Conservation (phyloP, 2,797 vertebrate species). For the Sebastes minor region DNA sequence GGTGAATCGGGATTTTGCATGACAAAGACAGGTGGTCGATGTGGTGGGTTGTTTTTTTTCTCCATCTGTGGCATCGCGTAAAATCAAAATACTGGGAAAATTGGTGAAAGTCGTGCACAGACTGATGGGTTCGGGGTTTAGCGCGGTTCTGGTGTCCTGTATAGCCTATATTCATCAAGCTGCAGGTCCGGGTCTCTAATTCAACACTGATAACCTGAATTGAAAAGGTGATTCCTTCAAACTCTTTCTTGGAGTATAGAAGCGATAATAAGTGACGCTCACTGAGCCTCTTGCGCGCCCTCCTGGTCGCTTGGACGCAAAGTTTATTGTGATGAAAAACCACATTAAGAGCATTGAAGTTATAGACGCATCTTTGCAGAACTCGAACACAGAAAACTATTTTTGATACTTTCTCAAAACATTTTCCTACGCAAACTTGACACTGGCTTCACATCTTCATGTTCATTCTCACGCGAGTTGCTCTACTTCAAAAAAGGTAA, state of each 20-base stretch:
- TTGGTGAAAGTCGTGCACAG: conserved; percentile 24
- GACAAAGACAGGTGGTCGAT: conserved; percentile 39
- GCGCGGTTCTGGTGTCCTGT: background rate
- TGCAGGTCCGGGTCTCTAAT: conserved; percentile 14
- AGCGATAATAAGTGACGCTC: background rate
- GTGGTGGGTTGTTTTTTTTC: background rate
- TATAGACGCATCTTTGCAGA: background rate
- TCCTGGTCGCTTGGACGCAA: conserved; percentile 19
- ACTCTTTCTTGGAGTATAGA: background rate
- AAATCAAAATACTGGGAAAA: conserved; percentile 10
- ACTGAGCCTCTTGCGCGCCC: background rate
- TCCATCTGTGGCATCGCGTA: background rate
- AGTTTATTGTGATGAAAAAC: conserved; percentile 22
- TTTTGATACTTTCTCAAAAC: background rate
- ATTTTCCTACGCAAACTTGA: background rate
- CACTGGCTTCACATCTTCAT: background rate
- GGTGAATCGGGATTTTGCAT: conserved; percentile 46
- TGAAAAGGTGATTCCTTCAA: conserved; percentile 34
- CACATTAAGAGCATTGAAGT: background rate
- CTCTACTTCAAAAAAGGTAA: background rate
- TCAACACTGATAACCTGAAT: conserved; percentile 12
- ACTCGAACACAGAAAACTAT: background rate
- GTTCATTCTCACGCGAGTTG: background rate
- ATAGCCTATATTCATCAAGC: background rate
- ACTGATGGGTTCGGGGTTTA: background rate